Evolutionary conservation across 2,888 invertebrate species (phyloP), one percentile per base, ranked within the genome.

Genomic region (Cancer borealis): DNA sequence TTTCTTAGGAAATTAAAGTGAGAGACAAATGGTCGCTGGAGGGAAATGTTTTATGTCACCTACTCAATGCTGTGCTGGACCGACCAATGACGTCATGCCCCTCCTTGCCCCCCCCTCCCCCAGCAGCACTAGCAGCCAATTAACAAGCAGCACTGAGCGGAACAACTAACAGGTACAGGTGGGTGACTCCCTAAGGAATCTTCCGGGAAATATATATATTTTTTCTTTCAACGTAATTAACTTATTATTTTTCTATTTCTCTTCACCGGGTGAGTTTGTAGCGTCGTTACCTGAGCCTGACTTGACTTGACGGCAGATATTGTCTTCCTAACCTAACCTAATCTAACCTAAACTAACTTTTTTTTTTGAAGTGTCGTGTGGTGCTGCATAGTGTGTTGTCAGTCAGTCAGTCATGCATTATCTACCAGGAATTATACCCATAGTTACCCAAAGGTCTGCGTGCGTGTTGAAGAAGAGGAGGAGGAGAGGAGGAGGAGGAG

Each of bases 21-120:
- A 73, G 73, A 73, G n/a, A 73, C n/a, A 73, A 73, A 73, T 73
- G 66, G 66, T n/a, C n/a, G 66, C n/a, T 66, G 73, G 73, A 73
- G 73, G 26, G 73, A 73, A 73, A 26, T n/a, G 73, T n/a, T 73
- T 73, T 26, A 54, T 54, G 73, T 73, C 73, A 73, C 73, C 73
- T 73, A 26, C 26, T 73, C 73, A 21, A 4, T 6, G 6, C n/a
- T 26, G 54, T 12, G 54, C 54, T 54, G 39, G 39, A 39, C 39
- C 2, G 54, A 10, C 54, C 17, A 73, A 17, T 54, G 54, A 73
- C 73, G 73, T 73, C 73, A 73, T 26, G 2, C n/a, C n/a, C n/a
- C 73, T n/a, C n/a, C 2, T n/a, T 26, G 2, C n/a, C n/a, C n/a
- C 73, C 73, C n/a, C 2, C 73, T n/a, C n/a, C n/a, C 73, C n/a